phyloP scores from a whole-genome alignment of 2,113 vertebrate species.

The Pandion haliaetus region DNA sequence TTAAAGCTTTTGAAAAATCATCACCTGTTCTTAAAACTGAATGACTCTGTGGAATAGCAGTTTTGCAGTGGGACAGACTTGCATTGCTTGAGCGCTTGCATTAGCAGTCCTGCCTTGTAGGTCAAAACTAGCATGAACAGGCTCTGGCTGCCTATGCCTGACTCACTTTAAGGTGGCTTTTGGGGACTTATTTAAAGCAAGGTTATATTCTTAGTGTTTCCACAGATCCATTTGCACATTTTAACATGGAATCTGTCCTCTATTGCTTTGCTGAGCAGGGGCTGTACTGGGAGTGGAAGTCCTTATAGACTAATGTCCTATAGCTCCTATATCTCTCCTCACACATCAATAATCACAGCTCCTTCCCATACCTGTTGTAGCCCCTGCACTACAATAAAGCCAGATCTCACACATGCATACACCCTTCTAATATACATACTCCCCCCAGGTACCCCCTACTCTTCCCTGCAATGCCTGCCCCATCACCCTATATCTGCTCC shows the following conservation, averaged over 20 bases:
- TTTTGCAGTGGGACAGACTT: neutral
- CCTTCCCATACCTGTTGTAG: neutral
- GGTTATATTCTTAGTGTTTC: neutral
- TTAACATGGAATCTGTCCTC: neutral
- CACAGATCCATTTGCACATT: neutral
- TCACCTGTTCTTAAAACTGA: neutral
- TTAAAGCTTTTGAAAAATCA: neutral
- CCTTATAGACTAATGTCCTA: rapidly evolving
- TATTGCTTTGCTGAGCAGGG: neutral
- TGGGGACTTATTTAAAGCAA: neutral
- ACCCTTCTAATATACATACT: neutral
- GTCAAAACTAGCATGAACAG: rapidly evolving
- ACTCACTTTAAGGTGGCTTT: neutral
- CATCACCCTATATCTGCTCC: neutral
- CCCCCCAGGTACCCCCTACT: neutral
- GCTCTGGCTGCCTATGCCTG: neutral
- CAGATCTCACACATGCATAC: neutral
- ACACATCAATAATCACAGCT: neutral
- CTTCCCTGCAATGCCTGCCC: neutral
- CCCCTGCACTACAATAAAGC: neutral
- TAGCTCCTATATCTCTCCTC: neutral
- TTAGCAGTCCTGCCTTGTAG: neutral
- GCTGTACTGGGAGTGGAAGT: neutral
- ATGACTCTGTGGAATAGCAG: rapidly evolving
- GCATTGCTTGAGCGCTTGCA: neutral